These are phyloP conservation scores for Pelobates fuscus DNA, from an alignment of 2,113 vertebrate species.

Conservation along the genomic window DNA sequence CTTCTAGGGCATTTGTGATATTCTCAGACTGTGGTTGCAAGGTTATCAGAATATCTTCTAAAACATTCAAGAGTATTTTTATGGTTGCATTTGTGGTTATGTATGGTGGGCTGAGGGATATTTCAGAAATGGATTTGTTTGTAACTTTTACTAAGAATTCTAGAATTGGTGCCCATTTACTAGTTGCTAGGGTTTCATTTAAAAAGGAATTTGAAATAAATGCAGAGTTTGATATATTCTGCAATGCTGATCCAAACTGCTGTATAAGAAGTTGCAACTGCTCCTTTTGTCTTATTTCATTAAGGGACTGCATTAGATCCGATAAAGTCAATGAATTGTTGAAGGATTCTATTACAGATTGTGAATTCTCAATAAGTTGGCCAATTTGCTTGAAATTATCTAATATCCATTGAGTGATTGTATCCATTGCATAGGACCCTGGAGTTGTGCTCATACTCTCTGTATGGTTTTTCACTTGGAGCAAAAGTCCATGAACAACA, in stretches of 20 bases:
- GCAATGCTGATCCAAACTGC: background rate
- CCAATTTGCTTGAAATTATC: slow-evolving; percentile 3
- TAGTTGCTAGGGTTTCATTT: background rate
- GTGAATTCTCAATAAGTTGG: background rate
- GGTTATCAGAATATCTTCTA: background rate
- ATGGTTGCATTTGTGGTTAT: background rate
- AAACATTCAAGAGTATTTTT: background rate
- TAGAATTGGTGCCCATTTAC: background rate
- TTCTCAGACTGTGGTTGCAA: slow-evolving; percentile 1
- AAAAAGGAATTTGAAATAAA: background rate
- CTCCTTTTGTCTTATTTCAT: background rate
- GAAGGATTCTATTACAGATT: background rate
- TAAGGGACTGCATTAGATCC: background rate
- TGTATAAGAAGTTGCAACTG: background rate
- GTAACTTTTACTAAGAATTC: slow-evolving; percentile 17
- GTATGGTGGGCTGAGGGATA: background rate
- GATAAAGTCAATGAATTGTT: background rate
- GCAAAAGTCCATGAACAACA: slow-evolving; percentile 9
- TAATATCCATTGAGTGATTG: slow-evolving; percentile 3
- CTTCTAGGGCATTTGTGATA: background rate
- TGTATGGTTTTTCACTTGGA: slow-evolving; percentile 8
- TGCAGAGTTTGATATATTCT: background rate
- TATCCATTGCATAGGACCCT: background rate
- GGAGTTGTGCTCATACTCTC: background rate
- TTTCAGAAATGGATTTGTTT: slow-evolving; percentile 5